A percentile compares a stretch with the other conserved stretches of the same genome.
phyloP scores from a whole-genome alignment of 2,888 invertebrate genomes.

The Sinelater perroti region DNA sequence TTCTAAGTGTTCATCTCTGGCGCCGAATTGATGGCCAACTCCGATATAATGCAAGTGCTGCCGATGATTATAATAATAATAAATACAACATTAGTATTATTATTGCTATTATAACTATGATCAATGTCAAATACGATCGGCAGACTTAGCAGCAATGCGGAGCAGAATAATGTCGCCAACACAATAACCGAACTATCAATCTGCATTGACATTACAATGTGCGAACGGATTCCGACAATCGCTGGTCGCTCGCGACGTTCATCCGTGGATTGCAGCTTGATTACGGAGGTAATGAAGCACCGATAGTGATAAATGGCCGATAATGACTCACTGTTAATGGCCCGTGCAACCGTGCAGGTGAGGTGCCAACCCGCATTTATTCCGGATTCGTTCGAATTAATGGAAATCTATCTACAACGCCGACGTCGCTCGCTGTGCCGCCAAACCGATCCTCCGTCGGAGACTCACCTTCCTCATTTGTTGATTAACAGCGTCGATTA shows the following conservation, averaged over 20 bases:
- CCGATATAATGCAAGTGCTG: constrained; percentile 53
- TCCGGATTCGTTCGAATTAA: constrained; percentile 9
- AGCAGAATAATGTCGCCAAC: constrained; percentile 32
- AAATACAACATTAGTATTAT: constrained; percentile 18
- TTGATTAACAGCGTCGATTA: constrained; percentile 6
- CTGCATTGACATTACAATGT: constrained; percentile 56
- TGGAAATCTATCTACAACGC: background rate
- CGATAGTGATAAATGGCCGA: constrained; percentile 57
- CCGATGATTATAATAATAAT: constrained; percentile 53
- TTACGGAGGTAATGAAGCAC: constrained; percentile 56
- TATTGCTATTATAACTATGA: too few species aligned
- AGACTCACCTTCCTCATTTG: background rate
- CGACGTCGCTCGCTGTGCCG: too few species aligned
- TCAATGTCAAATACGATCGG: too few species aligned
- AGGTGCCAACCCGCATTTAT: constrained; percentile 44
- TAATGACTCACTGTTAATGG: constrained; percentile 57
- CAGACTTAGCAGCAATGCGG: constrained; percentile 17
- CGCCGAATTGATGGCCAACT: constrained; percentile 53
- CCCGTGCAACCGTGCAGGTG: constrained; percentile 51
- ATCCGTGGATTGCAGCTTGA: constrained; percentile 52
- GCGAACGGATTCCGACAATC: constrained; percentile 49
- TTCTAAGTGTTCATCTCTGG: constrained; percentile 52
- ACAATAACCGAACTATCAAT: constrained; percentile 51
- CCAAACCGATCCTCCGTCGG: background rate
- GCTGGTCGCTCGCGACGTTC: constrained; percentile 42